A percentile compares a stretch with the other conserved stretches of the same genome.
phyloP scores from a whole-genome alignment of 2,797 vertebrate genomes.

The Poeciliopsis turneri region DNA sequence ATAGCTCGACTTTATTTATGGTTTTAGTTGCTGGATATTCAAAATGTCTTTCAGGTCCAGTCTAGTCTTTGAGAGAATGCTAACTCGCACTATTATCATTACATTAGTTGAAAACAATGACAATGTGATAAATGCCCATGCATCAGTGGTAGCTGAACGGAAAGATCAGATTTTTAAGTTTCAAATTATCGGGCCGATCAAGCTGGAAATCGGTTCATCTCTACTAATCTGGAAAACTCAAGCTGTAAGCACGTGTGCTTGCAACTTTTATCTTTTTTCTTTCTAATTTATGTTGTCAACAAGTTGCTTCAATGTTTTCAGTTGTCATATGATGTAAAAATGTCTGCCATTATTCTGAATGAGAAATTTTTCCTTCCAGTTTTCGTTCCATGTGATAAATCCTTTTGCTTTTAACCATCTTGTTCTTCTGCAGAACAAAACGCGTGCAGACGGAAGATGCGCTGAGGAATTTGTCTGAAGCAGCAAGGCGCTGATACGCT shows the following conservation, averaged over 20 bases:
- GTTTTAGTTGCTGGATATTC: too few relatives aligned
- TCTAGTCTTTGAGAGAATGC: too few relatives aligned
- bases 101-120: background rate
- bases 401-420: background rate
- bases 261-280: background rate
- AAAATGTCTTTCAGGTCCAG: too few relatives aligned
- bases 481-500: conserved; percentile 14
- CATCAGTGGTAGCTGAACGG: background rate
- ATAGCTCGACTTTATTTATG: too few relatives aligned
- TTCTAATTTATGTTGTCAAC: background rate
- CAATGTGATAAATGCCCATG: background rate
- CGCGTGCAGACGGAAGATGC: conserved; percentile 18
- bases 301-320: background rate
- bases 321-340: background rate
- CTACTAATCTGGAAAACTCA: background rate
- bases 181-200: background rate
- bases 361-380: background rate
- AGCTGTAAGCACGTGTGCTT: background rate
- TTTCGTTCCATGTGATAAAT: conserved; percentile 1
- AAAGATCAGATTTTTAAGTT: background rate
- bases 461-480: conserved; percentile 32
- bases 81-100: too few relatives aligned
- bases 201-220: background rate
- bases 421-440: conserved; percentile 43
- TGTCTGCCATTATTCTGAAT: background rate